Evolutionary conservation across 1,140 invertebrate species (phyloP).

Genomic region (Himalopsyche phryganea): DNA sequence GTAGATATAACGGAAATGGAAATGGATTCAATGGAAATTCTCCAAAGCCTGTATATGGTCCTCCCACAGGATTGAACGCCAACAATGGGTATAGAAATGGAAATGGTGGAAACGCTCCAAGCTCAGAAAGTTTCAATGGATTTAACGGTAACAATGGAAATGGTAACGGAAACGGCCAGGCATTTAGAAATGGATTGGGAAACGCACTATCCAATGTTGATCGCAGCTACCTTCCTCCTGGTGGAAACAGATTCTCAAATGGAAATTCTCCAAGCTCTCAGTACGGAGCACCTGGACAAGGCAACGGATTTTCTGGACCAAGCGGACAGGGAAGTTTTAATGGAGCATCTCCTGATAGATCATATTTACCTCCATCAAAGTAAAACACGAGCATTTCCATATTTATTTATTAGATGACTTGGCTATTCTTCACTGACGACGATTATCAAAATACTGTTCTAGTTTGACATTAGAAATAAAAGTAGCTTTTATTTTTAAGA

Average conservation of each 20-base stretch:
- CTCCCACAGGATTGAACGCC: neutral
- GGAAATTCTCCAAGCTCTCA: constrained; percentile 5
- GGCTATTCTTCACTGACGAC: too few relatives aligned
- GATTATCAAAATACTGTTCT: too few relatives aligned
- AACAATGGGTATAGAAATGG: constrained; percentile 16
- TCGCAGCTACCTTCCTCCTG: constrained; percentile 12
- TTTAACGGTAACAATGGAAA: neutral
- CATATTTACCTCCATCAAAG: constrained; percentile 5
- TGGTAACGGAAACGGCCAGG: constrained; percentile 15
- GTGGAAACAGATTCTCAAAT: neutral
- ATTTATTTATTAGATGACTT: too few relatives aligned
- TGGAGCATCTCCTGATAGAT: constrained; percentile 1
- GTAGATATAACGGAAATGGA: neutral
- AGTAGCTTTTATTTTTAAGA: too few relatives aligned
- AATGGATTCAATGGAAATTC: neutral
- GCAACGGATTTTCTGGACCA: neutral
- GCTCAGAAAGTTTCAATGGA: neutral
- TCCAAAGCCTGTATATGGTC: constrained; percentile 9
- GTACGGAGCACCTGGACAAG: constrained; percentile 5
- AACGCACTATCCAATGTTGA: constrained; percentile 6
- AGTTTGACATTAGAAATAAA: too few relatives aligned
- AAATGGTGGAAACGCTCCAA: neutral
- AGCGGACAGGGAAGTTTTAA: neutral
- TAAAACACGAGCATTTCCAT: neutral
- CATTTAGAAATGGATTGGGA: constrained; percentile 10